Conservation (phyloP, 2,113 vertebrate genomes). For the Triplophysa dalaica region DNA sequence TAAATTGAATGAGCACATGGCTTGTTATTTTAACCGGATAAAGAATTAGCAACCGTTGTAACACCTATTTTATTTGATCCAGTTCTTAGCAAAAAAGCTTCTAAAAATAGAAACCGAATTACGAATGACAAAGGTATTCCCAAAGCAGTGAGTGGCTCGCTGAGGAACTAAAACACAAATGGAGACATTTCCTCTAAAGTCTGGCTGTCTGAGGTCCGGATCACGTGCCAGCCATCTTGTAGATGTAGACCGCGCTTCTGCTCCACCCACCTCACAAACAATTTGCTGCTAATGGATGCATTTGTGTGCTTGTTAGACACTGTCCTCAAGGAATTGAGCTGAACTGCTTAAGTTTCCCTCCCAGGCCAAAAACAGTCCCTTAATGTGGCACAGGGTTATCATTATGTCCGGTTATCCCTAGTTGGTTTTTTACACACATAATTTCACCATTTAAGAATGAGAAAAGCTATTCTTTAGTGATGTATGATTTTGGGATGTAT, state of each 20-base stretch:
- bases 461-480: background rate
- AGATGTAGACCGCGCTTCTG: slow-evolving; percentile 15
- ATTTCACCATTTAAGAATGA: background rate
- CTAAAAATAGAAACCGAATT: slow-evolving; percentile 27
- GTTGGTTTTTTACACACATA: background rate
- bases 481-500: background rate
- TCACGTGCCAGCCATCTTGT: slow-evolving; percentile 34
- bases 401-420: background rate
- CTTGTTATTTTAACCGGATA: too few species aligned
- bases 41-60: too few species aligned
- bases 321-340: slow-evolving; percentile 31
- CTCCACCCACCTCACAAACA: slow-evolving; percentile 10
- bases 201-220: background rate
- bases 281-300: slow-evolving; percentile 40
- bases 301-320: slow-evolving; percentile 31
- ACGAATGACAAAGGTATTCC: slow-evolving; percentile 35
- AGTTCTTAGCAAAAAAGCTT: background rate
- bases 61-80: too few species aligned
- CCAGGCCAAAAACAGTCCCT: slow-evolving; percentile 7
- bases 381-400: slow-evolving; percentile 7
- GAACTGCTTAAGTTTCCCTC: slow-evolving; percentile 23
- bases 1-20: too few species aligned
- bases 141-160: slow-evolving; percentile 19
- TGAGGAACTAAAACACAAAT: slow-evolving; percentile 39
- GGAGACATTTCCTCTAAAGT: slow-evolving; percentile 36